Evolutionary conservation across 64 coral and sea anemone genomes (phyloP).

Genomic region (Dendronephthya gigantea): DNA sequence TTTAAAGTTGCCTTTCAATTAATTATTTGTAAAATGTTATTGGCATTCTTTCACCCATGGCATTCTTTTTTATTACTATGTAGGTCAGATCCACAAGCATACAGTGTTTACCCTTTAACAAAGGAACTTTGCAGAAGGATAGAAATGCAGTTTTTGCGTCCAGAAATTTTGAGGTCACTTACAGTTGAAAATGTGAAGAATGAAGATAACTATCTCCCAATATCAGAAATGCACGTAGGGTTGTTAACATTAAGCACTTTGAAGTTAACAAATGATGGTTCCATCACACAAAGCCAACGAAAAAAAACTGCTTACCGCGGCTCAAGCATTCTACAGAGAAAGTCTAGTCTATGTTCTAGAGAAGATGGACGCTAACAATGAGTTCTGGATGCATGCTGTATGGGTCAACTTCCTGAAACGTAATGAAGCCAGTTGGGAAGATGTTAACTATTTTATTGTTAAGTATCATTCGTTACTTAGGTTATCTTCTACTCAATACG

Average conservation of each 20-base stretch:
- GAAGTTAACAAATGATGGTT: neutral
- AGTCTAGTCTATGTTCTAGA: conserved; percentile 10
- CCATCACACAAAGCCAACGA: neutral
- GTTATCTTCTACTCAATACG: no score
- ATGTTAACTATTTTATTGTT: no score
- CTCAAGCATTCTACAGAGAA: conserved; percentile 21
- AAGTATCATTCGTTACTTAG: no score
- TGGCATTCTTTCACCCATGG: no score
- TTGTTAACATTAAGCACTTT: neutral
- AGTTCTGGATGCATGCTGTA: conserved; percentile 31
- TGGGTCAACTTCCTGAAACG: no score
- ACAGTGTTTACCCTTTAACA: neutral
- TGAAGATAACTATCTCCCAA: neutral
- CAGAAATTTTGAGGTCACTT: neutral
- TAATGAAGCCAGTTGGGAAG: no score
- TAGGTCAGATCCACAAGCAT: neutral
- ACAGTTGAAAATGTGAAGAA: neutral
- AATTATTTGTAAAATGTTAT: no score
- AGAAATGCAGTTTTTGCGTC: neutral
- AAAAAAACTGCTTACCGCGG: neutral
- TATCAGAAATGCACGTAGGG: neutral
- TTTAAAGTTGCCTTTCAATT: no score
- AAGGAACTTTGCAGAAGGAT: neutral
- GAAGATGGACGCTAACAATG: conserved; percentile 15
- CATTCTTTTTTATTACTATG: no score